These are phyloP conservation scores for Todiramphus chloris DNA, from an alignment of 2,113 vertebrate species.

Conservation along the genomic window DNA sequence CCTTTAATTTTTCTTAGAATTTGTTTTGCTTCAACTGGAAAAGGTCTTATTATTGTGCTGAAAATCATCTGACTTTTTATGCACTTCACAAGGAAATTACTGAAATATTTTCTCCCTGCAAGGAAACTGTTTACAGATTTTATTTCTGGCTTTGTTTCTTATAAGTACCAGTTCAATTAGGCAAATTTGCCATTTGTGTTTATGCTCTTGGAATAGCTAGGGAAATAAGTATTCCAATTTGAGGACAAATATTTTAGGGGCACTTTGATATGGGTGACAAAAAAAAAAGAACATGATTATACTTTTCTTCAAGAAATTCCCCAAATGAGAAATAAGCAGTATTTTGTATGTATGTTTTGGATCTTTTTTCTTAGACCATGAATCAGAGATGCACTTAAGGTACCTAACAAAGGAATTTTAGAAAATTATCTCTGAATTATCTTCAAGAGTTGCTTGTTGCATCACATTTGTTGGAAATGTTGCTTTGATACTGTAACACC, in stretches of 20 bases:
- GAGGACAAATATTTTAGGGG: neutral
- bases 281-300: neutral
- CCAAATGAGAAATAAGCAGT: neutral
- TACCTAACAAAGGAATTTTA: neutral
- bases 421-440: neutral
- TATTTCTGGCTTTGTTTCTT: slow-evolving; percentile 2
- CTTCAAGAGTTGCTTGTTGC: neutral
- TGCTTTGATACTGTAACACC: neutral
- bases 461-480: neutral
- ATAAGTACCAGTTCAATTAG: neutral
- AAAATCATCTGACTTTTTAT: slow-evolving; percentile 17
- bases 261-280: neutral
- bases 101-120: neutral
- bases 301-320: neutral
- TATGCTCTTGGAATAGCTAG: neutral
- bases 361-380: neutral
- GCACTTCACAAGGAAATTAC: neutral
- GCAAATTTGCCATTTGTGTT: neutral
- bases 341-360: neutral
- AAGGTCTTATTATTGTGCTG: neutral
- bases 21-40: slow-evolving; percentile 29
- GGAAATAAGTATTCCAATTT: neutral
- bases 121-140: neutral
- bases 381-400: neutral
- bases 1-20: slow-evolving; percentile 39